Base-by-base conservation (phyloP, 2,888 invertebrate species). In the Heteromurus nitidus region DNA sequence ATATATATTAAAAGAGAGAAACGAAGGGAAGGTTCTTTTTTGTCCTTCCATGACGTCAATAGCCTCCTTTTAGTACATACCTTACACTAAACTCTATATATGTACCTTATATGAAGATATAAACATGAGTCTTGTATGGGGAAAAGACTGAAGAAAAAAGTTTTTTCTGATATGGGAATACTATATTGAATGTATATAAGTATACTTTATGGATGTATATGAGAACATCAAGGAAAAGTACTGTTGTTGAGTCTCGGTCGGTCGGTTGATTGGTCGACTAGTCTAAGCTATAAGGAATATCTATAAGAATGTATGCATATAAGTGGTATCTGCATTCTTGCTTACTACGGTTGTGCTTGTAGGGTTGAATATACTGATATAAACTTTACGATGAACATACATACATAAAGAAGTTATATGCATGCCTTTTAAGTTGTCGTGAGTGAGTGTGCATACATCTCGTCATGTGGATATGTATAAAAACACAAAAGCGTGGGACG, bases 41-140 rank as follows among this genome's bases (percentile, higher is more conserved):
- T 86, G 86, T 86, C 86, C 86, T 86, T 86, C 85, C 82, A 84
- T 86, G 86, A 86, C 86, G 86, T 86, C 86, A 86, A 86, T 86
- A 85, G 76, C 82, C 83, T 82, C 74, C 68, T 80, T 80, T 80
- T 55, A 31, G 28, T 77, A 65, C 44, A 24, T 58, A 26, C 75
- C 65, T 65, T 72, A 64, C 53, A 74, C 22, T 24, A 36, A 26
- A 3, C 53, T 74, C 64, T 47, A 65, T 53, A 22, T 18, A 65
- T 65, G n/a, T 58, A 26, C 75, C 65, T 65, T 72, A 64, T 64
- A 74, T 42, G 22, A 36, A 26, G 13, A 65, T 74, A 74, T 47
- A 65, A 22, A n/a, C n/a, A n/a, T n/a, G n/a, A n/a, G n/a, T n/a
- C n/a, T n/a, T n/a, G n/a, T n/a, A n/a, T n/a, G n/a, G n/a, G 5